Percentiles rank a stretch among this genome's conserved stretches.
These are phyloP conservation scores for Riparia riparia DNA, from an alignment of 2,113 vertebrate species.

Conservation along the genomic window DNA sequence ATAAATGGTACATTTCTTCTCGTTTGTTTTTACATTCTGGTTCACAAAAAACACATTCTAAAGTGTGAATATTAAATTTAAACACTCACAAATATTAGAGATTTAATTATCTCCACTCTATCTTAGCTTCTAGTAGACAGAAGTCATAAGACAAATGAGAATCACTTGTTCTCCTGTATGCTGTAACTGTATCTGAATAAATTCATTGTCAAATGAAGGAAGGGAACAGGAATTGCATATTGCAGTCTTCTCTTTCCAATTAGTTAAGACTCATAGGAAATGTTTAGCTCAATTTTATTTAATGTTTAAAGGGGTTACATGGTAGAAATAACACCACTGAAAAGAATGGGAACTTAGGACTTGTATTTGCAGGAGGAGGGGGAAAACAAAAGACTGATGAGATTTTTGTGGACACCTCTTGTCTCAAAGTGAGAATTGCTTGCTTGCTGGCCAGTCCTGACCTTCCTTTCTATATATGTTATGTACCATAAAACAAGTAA, in stretches of 20 bases:
- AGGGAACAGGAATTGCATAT: neutral
- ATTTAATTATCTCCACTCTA: neutral
- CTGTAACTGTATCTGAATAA: neutral
- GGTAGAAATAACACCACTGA: neutral
- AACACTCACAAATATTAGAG: neutral
- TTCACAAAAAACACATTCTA: neutral
- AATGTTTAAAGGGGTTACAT: neutral
- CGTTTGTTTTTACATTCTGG: neutral
- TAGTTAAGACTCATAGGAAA: neutral
- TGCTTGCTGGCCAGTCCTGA: neutral
- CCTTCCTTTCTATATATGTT: neutral
- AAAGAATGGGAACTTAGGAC: neutral
- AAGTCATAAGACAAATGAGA: neutral
- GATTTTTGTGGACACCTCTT: neutral
- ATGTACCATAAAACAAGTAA: neutral
- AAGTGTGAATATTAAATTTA: neutral
- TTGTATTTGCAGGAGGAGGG: neutral
- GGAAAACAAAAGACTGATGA: neutral
- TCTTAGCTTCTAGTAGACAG: neutral
- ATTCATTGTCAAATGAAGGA: neutral
- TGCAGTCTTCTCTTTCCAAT: neutral
- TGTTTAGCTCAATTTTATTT: neutral
- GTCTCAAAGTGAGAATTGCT: neutral
- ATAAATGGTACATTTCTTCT: neutral
- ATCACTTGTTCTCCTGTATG: neutral